Evolutionary conservation across 2,797 vertebrate species (phyloP).

Genomic region (Coregonus sp.): DNA sequence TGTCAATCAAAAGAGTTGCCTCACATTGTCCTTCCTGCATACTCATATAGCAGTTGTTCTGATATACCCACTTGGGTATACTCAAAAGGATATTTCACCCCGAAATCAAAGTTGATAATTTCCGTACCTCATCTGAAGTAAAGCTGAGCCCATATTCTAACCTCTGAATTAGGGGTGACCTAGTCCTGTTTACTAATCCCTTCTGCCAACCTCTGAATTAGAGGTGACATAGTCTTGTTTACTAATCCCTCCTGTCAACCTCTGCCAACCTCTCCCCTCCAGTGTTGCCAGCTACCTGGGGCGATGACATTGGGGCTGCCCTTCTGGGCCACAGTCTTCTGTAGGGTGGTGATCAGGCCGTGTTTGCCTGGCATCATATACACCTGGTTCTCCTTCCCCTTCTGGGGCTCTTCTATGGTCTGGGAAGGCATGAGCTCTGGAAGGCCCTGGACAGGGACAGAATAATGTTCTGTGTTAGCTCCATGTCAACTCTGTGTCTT

Average conservation of each 20-base stretch:
- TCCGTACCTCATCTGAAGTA: too few relatives aligned
- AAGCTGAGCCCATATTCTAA: too few relatives aligned
- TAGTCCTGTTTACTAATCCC: too few relatives aligned
- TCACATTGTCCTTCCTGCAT: too few relatives aligned
- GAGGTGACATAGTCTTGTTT: too few relatives aligned
- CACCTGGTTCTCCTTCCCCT: constrained; percentile 75
- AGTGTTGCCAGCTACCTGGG: constrained; percentile 77
- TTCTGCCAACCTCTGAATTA: too few relatives aligned
- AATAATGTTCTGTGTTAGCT: neutral
- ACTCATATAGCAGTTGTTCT: too few relatives aligned
- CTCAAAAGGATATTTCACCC: too few relatives aligned
- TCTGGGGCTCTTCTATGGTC: constrained; percentile 45
- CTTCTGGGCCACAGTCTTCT: constrained; percentile 79
- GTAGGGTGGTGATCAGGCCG: constrained; percentile 75
- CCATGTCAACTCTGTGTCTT: neutral
- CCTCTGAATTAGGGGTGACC: too few relatives aligned
- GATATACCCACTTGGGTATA: too few relatives aligned
- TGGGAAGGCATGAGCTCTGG: constrained; percentile 47
- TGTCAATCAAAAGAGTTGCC: neutral
- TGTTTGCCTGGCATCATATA: constrained; percentile 67
- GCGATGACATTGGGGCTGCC: constrained; percentile 83
- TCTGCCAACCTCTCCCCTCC: neutral
- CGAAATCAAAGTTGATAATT: neutral
- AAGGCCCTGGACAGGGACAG: constrained; percentile 46
- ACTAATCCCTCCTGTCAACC: too few relatives aligned